Evolutionary conservation across 2,888 invertebrate species (phyloP).

Genomic region (Eupithecia vulgata): DNA sequence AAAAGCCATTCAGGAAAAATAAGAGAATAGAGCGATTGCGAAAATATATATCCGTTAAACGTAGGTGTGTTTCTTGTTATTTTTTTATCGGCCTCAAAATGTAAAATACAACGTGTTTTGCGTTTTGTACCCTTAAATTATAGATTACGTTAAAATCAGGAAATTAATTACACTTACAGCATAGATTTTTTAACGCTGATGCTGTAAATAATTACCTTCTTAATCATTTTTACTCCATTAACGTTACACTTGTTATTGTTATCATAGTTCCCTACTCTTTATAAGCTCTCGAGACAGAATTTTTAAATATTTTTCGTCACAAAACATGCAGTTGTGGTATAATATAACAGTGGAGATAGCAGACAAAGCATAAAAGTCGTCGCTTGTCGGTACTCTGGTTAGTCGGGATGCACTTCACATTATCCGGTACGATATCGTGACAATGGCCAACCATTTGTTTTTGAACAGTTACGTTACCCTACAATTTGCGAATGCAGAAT

Average conservation of each 20-base stretch:
- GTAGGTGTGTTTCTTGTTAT: not conserved
- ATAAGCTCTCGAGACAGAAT: not conserved
- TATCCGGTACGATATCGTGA: not conserved
- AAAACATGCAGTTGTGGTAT: slow-evolving; percentile 10
- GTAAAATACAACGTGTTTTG: not conserved
- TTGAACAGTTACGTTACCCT: not conserved
- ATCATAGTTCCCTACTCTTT: not conserved
- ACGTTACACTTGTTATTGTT: not conserved
- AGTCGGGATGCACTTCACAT: not conserved
- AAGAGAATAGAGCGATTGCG: slow-evolving; percentile 7
- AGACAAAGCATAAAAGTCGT: slow-evolving; percentile 30
- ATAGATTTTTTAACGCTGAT: not conserved
- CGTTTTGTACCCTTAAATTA: not conserved
- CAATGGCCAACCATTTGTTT: not conserved
- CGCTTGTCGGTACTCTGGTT: slow-evolving; percentile 19
- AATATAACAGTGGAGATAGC: slow-evolving; percentile 23
- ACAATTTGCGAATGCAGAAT: not conserved
- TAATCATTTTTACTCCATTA: not conserved
- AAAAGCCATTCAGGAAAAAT: slow-evolving; percentile 27
- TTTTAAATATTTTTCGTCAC: slow-evolving; percentile 14
- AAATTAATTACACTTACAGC: too few relatives aligned
- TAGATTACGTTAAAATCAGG: too few relatives aligned
- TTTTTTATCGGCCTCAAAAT: not conserved
- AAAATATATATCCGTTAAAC: not conserved
- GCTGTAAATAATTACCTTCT: not conserved